Evolutionary conservation across 2,797 vertebrate genomes (phyloP), one percentile per base, ranked within the genome.

Genomic region (Oophaga sylvatica): DNA sequence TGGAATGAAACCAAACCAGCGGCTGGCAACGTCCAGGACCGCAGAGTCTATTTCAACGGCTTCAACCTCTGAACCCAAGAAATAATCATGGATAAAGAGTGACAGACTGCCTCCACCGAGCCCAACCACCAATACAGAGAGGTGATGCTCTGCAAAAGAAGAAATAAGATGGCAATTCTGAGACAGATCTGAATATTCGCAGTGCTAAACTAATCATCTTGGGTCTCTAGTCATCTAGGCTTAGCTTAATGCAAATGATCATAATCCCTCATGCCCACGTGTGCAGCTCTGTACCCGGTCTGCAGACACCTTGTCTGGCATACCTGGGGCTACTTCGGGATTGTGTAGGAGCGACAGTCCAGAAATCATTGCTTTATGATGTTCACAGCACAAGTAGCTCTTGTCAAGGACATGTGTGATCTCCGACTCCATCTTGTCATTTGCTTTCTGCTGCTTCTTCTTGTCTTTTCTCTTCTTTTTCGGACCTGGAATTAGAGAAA

Each of bases 351-450:
- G 90, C 15, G 96, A 92, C 3, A 99, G 95, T 80, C 97, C 97
- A 0, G 97, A 97, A 0, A 99, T 95, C 97, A 99, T 99, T 79
- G 97, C 96, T 91, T 96, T 97, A 91, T 99, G 98, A 91, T 99
- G 97, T 90, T 96, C 94, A 12, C 97, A 99, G 93, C 97, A 99
- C 85, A 99, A 95, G 94, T 96, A 98, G 89, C 96, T 96, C 89
- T 95, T 96, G 90, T 99, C 97, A 0, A 95, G 90, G 78, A 87
- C 31, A 87, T 87, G 90, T 3, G 29, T 26, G 0, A 82, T n/a
- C 1, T 84, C 60, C 3, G 90, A 57, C 16, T 94, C 93, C 0
- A 45, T 0, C 0, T 84, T 1, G 26, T 80, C 84, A 10, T 22
- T 81, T 16, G 68, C 13, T n/a, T 83, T 26, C 1, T 86, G 29